Evolutionary conservation across 2,113 vertebrate species (phyloP), one percentile per base, ranked within the genome.

Genomic region (Pica pica): DNA sequence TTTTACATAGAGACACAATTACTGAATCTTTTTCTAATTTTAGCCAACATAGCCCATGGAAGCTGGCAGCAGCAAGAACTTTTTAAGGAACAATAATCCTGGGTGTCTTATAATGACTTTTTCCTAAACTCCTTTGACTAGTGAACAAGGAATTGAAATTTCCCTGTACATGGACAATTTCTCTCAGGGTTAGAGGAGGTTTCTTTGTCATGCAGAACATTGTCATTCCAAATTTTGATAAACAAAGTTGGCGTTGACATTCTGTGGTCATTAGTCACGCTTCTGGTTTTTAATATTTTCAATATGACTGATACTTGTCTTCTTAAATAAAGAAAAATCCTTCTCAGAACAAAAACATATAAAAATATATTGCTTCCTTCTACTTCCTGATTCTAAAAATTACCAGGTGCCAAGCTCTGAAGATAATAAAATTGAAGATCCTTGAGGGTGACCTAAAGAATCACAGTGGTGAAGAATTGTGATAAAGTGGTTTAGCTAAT

Each of bases 241-340:
- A 96, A 91, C 33, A 35, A 82, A 95, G 94, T 93, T 55, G 61
- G 7, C 73, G 21, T 28, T 95, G 96, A 86, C 90, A 83, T 81
- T n/a, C 37, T 93, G 90, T 94, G 94, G 96, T 94, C 96, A 96
- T 96, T 97, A 96, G 91, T 93, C 92, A 68, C 30, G 59, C 83
- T 69, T 97, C 96, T 97, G 88, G 91, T 92, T 97, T 96, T 95
- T 97, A 97, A 93, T 97, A 97, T 97, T 97, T 97, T 89, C 80
- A 82, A 70, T 50, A 86, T 96, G 97, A 95, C 94, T 91, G 96
- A 95, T 96, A 76, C 92, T 97, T 97, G 96, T 97, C 77, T 95
- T 94, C 65, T 61, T 74, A 93, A 96, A 94, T 95, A 91, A 94
- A 93, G 67, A 95, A 97, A 97, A 97, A 81, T 93, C 33, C 55